Base-by-base conservation (phyloP, 2,888 invertebrate genomes). In the Norana najaformis region DNA sequence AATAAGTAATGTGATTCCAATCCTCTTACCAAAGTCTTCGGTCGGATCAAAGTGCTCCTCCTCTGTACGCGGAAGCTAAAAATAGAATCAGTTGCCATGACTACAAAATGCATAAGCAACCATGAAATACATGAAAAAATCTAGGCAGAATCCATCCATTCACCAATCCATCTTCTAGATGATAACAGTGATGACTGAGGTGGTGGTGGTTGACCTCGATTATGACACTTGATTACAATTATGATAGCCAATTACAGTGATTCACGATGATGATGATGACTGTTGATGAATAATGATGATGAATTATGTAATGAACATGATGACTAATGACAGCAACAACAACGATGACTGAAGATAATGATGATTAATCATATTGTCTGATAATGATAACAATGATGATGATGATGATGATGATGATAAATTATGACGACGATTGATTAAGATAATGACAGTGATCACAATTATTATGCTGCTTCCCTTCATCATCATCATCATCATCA, bases 1-100 rank as follows among this genome's bases (percentile, higher is more conserved):
- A 69, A n/a, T 5, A 69, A 30, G 69, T 69, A 69, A n/a, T 53
- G 30, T 5, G n/a, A 23, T 30, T 53, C 18, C 30, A 30, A 53
- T 69, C 69, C 11, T 69, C 85, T 85, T 37, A 85, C 85, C 85
- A 36, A 85, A 37, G 37, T 85, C 85, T 85, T 85, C 13, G 16
- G 35, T 35, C 20, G 85, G 85, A 35, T 85, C 85, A 5, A 36
- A 14, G 85, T 85, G 35, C 35, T 85, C 85, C 85, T 85, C 85
- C 36, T 85, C 85, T 85, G 85, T 85, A 37, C 85, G 35, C 8
- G 85, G 85, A 35, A 85, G 37, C 85, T 85, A 85, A 85, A 85
- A 85, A 85, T 36, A 37, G 36, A 85, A 69, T n/a, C 69, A 69
- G 69, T n/a, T 69, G 69, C n/a, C 69, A 69, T 69, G 69, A 69